phyloP scores from a whole-genome alignment of 1,140 invertebrate genomes.

The Planococcus citri region DNA sequence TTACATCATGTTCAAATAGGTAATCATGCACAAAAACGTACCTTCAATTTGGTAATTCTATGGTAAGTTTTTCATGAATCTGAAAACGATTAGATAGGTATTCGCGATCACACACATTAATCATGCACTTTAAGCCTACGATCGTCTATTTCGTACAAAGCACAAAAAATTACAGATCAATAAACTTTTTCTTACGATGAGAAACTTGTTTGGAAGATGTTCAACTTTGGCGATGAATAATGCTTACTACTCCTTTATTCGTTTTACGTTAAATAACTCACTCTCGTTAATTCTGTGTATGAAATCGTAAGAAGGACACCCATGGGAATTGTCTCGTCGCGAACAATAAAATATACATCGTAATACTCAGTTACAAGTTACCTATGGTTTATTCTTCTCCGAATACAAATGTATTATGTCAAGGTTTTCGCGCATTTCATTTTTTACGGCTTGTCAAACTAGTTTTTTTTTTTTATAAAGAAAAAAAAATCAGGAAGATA shows the following conservation, averaged over 20 bases:
- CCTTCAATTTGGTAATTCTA: background rate
- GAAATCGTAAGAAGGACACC: slow-evolving; percentile 1
- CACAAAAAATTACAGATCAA: too few relatives aligned
- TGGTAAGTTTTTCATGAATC: background rate
- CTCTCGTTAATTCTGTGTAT: background rate
- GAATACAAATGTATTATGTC: background rate
- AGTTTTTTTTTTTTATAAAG: background rate
- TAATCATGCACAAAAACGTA: background rate
- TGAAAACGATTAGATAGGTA: too few relatives aligned
- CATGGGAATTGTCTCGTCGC: background rate
- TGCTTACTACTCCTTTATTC: background rate
- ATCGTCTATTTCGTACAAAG: too few relatives aligned
- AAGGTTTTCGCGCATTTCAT: slow-evolving; percentile 1
- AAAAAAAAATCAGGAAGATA: background rate
- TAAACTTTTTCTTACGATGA: too few relatives aligned
- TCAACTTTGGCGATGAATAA: background rate
- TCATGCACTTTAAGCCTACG: too few relatives aligned
- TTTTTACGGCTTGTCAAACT: background rate
- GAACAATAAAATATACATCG: slow-evolving; percentile 1
- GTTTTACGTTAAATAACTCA: background rate
- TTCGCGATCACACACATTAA: too few relatives aligned
- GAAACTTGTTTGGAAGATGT: background rate
- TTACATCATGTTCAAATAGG: too few relatives aligned
- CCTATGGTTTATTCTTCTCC: background rate
- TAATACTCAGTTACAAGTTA: background rate